Base-by-base conservation (phyloP, 2,888 invertebrate species). In the Stenodema calcarata region DNA sequence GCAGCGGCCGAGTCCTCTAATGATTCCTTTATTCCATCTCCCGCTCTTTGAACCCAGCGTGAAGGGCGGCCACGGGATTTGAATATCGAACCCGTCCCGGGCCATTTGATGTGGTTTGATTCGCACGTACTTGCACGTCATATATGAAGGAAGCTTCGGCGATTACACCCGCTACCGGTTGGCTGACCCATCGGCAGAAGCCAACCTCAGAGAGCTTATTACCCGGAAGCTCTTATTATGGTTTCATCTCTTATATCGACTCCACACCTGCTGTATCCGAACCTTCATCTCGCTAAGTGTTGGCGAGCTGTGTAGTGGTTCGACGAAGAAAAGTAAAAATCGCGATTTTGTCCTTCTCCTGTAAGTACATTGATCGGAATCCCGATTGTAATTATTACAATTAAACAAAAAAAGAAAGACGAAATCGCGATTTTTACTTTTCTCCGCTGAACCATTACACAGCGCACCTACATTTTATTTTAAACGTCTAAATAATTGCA, bases 11-110 rank as follows among this genome's bases (percentile, higher is more conserved):
- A 75, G 84, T 84, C 84, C 73, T 84, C 73, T 84, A 70, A 84
- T 84, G 84, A 84, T 73, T 84, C 70, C 70, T 73, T 84, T 73
- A 84, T 84, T 84, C 73, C 70, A 73, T 73, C 73, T 84, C 47
- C 41, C 70, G 73, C 73, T 82, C 82, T 69, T 82, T 70, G 82
- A 82, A 42, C 42, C 70, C 27, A 6, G n/a, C 30, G 12, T 62
- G 23, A 35, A 47, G 47, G 50, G 30, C 11, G 27, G 54, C 42
- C 44, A 16, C 80, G 23, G 54, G 27, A 82, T 42, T 82, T 82
- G 42, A 82, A 82, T 70, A 70, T 69, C 82, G 82, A 82, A 69
- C 82, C 69, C 41, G 42, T 18, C 35, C 28, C 23, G 18, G 30
- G 28, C 9, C 18, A 35, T 30, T 4, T 41, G 80, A 80, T 82